Percentiles rank a stretch among this genome's conserved stretches.
Conservation (phyloP, 2,888 invertebrate genomes). For the Augiades crinisus region DNA sequence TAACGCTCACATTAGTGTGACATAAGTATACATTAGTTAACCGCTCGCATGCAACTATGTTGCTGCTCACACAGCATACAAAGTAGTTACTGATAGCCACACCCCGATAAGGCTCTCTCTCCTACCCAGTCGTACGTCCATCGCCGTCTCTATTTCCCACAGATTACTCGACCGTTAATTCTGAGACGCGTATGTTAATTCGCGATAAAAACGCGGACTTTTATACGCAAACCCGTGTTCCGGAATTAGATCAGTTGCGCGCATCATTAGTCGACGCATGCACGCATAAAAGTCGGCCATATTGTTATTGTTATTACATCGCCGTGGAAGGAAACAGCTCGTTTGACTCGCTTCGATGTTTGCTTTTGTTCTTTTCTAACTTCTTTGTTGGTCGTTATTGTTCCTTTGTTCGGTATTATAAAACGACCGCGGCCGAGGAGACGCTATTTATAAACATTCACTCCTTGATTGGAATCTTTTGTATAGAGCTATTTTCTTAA, state of each 20-base stretch:
- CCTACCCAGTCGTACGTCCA: conserved; percentile 42
- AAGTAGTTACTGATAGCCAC: conserved; percentile 67
- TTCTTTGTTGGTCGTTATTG: conserved; percentile 68
- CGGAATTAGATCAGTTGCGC: conserved; percentile 52
- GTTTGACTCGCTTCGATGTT: conserved; percentile 59
- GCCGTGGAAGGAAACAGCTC: conserved; percentile 62
- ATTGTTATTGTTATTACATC: conserved; percentile 65
- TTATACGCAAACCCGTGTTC: conserved; percentile 35
- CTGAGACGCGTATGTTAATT: conserved; percentile 45
- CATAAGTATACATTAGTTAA: conserved; percentile 36
- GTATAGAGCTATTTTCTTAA: conserved; percentile 45
- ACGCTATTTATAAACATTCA: conserved; percentile 66
- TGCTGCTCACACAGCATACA: conserved; percentile 57
- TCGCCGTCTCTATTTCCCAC: conserved; percentile 41
- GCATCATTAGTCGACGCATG: conserved; percentile 52
- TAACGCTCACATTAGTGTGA: conserved; percentile 39
- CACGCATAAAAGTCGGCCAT: conserved; percentile 55
- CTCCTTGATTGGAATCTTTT: conserved; percentile 55
- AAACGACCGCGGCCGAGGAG: conserved; percentile 49
- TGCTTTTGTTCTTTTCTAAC: conserved; percentile 71
- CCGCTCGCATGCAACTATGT: conserved; percentile 59
- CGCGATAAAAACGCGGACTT: conserved; percentile 37
- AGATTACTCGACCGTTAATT: conserved; percentile 48
- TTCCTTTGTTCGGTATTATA: conserved; percentile 67
- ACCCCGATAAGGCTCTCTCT: conserved; percentile 65